These are phyloP conservation scores for Saccopteryx leptura DNA, from an alignment of 2,113 vertebrate species.

Conservation along the genomic window DNA sequence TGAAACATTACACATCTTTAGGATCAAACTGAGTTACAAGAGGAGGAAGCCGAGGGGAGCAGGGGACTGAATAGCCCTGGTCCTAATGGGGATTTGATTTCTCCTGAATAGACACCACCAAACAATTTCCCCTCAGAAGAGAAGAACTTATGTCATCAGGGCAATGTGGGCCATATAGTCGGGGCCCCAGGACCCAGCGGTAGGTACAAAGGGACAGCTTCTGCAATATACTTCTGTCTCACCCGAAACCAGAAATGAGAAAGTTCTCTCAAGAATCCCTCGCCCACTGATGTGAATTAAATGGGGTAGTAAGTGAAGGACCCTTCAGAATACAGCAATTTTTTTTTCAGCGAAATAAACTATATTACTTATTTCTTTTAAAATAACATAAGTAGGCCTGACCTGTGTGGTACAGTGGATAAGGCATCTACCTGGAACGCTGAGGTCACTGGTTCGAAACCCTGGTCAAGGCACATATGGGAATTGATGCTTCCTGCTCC, in stretches of 20 bases:
- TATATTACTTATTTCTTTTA: constrained; percentile 33
- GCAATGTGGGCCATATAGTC: neutral
- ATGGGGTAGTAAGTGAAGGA: neutral
- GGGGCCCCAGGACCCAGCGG: constrained; percentile 5
- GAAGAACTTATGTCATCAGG: neutral
- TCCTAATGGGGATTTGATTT: neutral
- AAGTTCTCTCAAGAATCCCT: neutral
- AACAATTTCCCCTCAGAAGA: constrained; percentile 21
- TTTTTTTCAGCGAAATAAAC: constrained; percentile 36
- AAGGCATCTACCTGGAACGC: no score
- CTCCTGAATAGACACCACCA: constrained; percentile 3
- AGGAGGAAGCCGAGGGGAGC: neutral
- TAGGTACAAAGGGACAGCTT: constrained; percentile 29
- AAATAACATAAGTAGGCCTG: neutral
- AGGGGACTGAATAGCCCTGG: neutral
- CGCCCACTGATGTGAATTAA: neutral
- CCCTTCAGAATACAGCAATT: neutral
- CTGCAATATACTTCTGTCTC: neutral
- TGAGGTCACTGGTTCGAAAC: no score
- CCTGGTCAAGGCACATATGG: no score
- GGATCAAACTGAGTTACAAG: constrained; percentile 14
- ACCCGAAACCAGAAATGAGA: constrained; percentile 3
- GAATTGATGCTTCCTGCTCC: no score
- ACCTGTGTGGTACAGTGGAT: no score
- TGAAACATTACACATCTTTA: constrained; percentile 51